Evolutionary conservation across 1,140 invertebrate species (phyloP).

Genomic region (Bombus ignitus): DNA sequence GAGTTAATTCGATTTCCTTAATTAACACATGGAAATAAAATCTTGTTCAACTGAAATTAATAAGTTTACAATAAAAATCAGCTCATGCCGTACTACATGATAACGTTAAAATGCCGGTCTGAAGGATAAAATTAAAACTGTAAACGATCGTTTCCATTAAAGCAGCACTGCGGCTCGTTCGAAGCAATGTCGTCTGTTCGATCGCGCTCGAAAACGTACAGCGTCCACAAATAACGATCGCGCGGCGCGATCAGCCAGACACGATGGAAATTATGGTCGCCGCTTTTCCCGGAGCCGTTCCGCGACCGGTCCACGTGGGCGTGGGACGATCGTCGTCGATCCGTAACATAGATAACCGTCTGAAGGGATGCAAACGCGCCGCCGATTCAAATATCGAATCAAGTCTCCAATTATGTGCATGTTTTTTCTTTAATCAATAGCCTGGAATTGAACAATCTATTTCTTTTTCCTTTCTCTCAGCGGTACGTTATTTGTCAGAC

Average conservation of each 20-base stretch:
- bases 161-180: not conserved
- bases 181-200: not conserved
- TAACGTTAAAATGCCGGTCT: no score
- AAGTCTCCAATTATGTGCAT: not conserved
- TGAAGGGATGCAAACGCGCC: constrained; percentile 29
- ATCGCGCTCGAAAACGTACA: constrained; percentile 1
- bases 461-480: not conserved
- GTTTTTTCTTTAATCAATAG: not conserved
- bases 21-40: not conserved
- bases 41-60: not conserved
- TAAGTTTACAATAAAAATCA: not conserved
- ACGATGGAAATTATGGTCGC: constrained; percentile 27
- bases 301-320: constrained; percentile 16
- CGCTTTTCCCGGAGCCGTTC: not conserved
- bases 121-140: constrained; percentile 14
- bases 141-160: not conserved
- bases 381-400: not conserved
- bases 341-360: constrained; percentile 25
- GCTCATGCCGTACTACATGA: no score
- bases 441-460: not conserved
- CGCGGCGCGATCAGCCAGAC: not conserved
- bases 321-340: constrained; percentile 40
- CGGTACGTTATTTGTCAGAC: not conserved
- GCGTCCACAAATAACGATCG: constrained; percentile 39
- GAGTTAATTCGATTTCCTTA: not conserved